phyloP scores from a whole-genome alignment of 2,888 invertebrate species.

The Corbicula japonica region DNA sequence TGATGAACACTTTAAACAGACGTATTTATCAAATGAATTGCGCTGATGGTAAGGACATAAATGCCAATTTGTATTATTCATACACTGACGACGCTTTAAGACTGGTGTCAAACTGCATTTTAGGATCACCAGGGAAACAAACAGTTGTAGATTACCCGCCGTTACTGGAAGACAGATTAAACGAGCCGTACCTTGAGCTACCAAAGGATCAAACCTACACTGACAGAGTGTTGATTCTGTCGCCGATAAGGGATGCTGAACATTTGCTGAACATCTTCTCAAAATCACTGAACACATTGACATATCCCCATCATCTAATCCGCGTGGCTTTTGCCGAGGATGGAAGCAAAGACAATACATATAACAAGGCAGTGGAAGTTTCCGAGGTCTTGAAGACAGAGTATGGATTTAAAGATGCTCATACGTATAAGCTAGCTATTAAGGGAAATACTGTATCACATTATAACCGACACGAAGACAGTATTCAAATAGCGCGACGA shows the following conservation, averaged over 20 bases:
- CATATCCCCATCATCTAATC: constrained; percentile 1
- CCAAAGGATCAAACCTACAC: background rate
- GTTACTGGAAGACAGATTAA: too few relatives aligned
- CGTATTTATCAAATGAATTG: too few relatives aligned
- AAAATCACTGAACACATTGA: background rate
- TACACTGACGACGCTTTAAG: too few relatives aligned
- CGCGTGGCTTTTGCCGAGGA: constrained; percentile 4
- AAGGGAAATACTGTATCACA: background rate
- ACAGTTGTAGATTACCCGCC: too few relatives aligned
- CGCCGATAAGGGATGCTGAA: background rate
- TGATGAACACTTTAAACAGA: too few relatives aligned
- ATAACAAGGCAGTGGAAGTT: background rate
- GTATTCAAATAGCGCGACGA: background rate
- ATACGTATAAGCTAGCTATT: background rate
- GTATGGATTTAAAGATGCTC: background rate
- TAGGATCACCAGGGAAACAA: too few relatives aligned
- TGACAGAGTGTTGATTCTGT: background rate
- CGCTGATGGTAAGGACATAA: too few relatives aligned
- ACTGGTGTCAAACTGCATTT: too few relatives aligned
- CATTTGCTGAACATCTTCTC: background rate
- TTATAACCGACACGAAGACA: background rate
- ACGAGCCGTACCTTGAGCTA: too few relatives aligned
- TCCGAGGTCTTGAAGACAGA: background rate
- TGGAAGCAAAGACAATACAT: background rate
- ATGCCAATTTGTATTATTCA: too few relatives aligned